Evolutionary conservation across 2,888 invertebrate genomes (phyloP).

Genomic region (Biston stratarius): DNA sequence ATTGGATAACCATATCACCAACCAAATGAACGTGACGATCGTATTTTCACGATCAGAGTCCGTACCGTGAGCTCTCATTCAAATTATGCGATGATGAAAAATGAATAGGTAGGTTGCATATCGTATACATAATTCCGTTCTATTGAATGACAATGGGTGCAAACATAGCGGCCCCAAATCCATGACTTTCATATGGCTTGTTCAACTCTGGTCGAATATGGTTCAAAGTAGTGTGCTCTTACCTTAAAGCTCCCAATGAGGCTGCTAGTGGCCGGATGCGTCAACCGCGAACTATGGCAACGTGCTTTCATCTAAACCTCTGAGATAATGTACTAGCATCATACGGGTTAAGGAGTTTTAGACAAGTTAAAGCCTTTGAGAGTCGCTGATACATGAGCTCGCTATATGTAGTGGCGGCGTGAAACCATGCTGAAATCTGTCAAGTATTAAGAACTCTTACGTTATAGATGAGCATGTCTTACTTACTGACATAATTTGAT

Average conservation of each 20-base stretch:
- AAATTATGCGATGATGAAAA: no score
- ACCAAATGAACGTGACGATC: no score
- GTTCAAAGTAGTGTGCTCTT: not conserved
- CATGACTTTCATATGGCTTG: no score
- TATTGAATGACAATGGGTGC: no score
- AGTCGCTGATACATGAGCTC: slow-evolving; percentile 44
- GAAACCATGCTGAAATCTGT: slow-evolving; percentile 14
- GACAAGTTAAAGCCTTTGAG: slow-evolving; percentile 49
- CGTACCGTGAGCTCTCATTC: no score
- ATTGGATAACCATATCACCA: no score
- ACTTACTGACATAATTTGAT: not conserved
- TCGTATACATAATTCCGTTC: no score
- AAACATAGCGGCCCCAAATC: no score
- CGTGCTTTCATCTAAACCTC: slow-evolving; percentile 48
- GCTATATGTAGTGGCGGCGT: slow-evolving; percentile 37
- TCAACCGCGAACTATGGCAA: slow-evolving; percentile 52
- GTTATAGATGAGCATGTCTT: slow-evolving; percentile 1
- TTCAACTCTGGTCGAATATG: no score
- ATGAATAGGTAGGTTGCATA: no score
- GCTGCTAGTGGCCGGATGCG: slow-evolving; percentile 61
- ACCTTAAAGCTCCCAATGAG: slow-evolving; percentile 51
- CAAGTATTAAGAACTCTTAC: not conserved
- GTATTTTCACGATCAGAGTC: no score
- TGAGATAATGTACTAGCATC: slow-evolving; percentile 48
- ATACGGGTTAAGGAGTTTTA: slow-evolving; percentile 46